Evolutionary conservation across 2,113 vertebrate genomes (phyloP), one percentile per base, ranked within the genome.

Genomic region (Phrynocephalus versicolor): DNA sequence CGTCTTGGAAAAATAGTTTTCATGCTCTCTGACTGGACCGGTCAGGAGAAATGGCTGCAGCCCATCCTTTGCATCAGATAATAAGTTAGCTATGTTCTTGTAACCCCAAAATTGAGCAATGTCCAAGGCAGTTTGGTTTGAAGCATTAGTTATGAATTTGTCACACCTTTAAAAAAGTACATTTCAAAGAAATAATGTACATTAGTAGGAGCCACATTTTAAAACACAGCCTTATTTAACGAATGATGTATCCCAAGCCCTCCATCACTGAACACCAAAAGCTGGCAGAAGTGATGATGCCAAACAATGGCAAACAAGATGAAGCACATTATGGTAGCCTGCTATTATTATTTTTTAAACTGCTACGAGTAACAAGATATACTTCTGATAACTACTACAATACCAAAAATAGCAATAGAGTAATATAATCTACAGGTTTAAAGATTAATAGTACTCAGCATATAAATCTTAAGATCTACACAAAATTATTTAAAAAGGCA

Each of bases 31-130:
- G 14, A 88, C 39, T 39, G 82, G 35, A 71, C 67, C 91, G 65
- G 90, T 93, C 85, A 97, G 91, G 88, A 96, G 89, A 33, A 65
- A 88, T 88, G 80, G 95, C 30, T 83, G 91, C 25, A 88, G 81
- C 4, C 87, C 90, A 39, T 83, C 87, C 81, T 92, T 96, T 6
- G 91, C 87, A 74, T 92, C 91, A 58, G 93, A 77, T 87, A 99
- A 87, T 87, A 98, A 95, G 91, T 94, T 87, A 89, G 94, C 94
- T 90, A 99, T 94, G 89, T 98, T 97, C 70, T 95, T 95, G 95
- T 98, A 97, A 8, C 98, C 99, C 98, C 98, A 99, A 95, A 99
- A 99, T 90, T 93, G 95, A 89, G 98, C 98, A 75, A 99, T 96
- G 62, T 99, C 98, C 81, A 96, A 93, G 82, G 98, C 98, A 13